Evolutionary conservation across 2,113 vertebrate genomes (phyloP), one percentile per base, ranked within the genome.

Genomic region (Megaptera novaeangliae): DNA sequence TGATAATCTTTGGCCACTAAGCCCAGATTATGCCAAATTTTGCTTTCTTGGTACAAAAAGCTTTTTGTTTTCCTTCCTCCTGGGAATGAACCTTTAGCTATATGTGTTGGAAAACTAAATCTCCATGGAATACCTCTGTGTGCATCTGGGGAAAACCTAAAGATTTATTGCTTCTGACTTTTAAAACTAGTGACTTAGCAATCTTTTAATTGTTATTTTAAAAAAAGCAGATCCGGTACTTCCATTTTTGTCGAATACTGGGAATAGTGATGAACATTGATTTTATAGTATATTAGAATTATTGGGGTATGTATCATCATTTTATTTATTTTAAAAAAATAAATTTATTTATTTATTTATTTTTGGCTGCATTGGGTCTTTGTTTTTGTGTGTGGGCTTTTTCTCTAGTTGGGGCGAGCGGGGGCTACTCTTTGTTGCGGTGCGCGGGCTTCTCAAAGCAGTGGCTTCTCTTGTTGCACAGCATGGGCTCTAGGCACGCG

Each of bases 91-190:
- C 39, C 4, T 82, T 95, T 81, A 81, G 63, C 59, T 31, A 8
- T 31, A 23, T 63, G n/a, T 85, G 14, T 90, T 97, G 61, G 87
- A 84, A 94, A 91, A 81, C 29, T 91, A 14, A n/a, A 8, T 96
- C 49, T 95, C 64, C 64, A 72, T 55, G 74, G 44, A 39, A 46
- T 34, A 82, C 59, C 25, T 78, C 36, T 78, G 11, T 44, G 8
- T 92, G 36, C n/a, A 49, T 61, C n/a, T 46, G 31, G 74, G 81
- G 36, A 83, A 88, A 92, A 46, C 41, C 55, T 81, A 41, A 68
- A 44, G 23, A 68, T 64, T 95, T 95, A 46, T 49, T 82, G n/a
- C 55, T 2, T 93, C 63, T 88, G 68, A 78, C 44, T 83, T 57
- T 64, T 69, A 71, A 66, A 23, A 69, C 11, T 75, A 55, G 8